These are phyloP conservation scores for Eledona agricola DNA, from an alignment of 2,888 invertebrate genomes.

Conservation along the genomic window DNA sequence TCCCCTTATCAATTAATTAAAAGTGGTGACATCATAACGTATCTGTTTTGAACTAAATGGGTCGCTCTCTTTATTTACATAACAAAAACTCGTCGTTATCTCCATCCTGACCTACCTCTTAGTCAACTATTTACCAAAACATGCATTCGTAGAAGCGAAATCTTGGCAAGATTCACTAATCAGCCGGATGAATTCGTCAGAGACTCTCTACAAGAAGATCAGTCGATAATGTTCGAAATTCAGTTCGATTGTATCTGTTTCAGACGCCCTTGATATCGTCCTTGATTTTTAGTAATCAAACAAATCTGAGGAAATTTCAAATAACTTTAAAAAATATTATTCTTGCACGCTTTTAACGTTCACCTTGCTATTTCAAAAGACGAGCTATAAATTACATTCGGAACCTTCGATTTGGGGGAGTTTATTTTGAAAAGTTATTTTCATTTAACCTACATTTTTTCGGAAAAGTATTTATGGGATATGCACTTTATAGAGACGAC, in stretches of 20 bases:
- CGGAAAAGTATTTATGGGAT: constrained; percentile 7
- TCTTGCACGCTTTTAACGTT: constrained; percentile 9
- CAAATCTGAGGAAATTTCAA: background rate
- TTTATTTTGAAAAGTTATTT: constrained; percentile 15
- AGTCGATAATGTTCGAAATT: too few relatives aligned
- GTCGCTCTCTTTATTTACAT: constrained; percentile 9
- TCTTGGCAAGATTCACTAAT: background rate
- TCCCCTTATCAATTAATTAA: constrained; percentile 4
- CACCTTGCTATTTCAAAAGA: constrained; percentile 11
- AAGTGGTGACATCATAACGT: background rate
- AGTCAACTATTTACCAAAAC: constrained; percentile 4
- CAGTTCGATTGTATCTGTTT: too few relatives aligned
- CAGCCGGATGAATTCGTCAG: too few relatives aligned
- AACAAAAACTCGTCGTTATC: constrained; percentile 3
- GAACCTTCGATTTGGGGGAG: constrained; percentile 9
- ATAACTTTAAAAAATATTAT: background rate
- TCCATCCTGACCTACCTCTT: constrained; percentile 21
- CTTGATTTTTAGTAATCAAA: too few relatives aligned
- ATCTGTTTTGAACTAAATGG: constrained; percentile 3
- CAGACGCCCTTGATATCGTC: too few relatives aligned
- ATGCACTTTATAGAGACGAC: constrained; percentile 21
- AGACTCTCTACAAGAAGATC: too few relatives aligned
- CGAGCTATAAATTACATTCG: constrained; percentile 14
- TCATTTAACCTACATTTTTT: constrained; percentile 18
- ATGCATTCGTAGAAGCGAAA: constrained; percentile 3